Evolutionary conservation across 2,888 invertebrate genomes (phyloP).

Genomic region (Gandaritis pyraliata): DNA sequence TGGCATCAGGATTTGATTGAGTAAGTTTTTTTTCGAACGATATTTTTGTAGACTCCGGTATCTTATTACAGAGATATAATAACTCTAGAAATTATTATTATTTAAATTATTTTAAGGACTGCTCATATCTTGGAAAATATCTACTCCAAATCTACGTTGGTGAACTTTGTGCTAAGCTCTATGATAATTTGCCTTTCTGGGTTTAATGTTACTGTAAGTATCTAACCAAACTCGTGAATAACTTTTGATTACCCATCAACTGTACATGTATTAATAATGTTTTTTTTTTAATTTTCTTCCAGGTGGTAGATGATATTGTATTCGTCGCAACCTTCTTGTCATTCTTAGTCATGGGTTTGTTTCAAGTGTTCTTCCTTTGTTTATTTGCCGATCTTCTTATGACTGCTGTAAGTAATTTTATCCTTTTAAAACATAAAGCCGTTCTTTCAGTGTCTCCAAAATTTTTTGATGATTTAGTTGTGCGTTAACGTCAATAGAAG

Average conservation of each 20-base stretch:
- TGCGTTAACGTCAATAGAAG: too few relatives aligned
- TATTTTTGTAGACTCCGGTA: too few relatives aligned
- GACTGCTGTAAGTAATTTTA: conserved; percentile 32
- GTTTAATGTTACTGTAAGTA: conserved; percentile 62
- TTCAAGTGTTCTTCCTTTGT: background rate
- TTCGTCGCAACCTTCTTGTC: conserved; percentile 53
- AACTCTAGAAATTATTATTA: background rate
- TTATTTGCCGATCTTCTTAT: conserved; percentile 48
- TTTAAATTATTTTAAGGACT: conserved; percentile 46
- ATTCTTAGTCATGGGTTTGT: conserved; percentile 47
- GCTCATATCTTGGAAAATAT: conserved; percentile 51
- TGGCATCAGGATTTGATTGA: conserved; percentile 62
- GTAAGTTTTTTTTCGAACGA: conserved; percentile 43
- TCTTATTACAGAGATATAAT: too few relatives aligned
- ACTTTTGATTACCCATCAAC: too few relatives aligned
- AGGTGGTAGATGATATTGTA: conserved; percentile 54
- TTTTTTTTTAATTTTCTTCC: too few relatives aligned
- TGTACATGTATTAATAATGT: too few relatives aligned
- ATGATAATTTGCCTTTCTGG: conserved; percentile 64
- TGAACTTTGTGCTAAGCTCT: conserved; percentile 63
- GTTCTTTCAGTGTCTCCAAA: background rate
- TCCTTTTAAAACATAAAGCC: background rate
- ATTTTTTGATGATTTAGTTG: too few relatives aligned
- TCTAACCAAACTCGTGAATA: background rate
- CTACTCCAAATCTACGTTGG: conserved; percentile 57